Conservation (phyloP, 2,888 invertebrate genomes). For the Acrobasis repandana region DNA sequence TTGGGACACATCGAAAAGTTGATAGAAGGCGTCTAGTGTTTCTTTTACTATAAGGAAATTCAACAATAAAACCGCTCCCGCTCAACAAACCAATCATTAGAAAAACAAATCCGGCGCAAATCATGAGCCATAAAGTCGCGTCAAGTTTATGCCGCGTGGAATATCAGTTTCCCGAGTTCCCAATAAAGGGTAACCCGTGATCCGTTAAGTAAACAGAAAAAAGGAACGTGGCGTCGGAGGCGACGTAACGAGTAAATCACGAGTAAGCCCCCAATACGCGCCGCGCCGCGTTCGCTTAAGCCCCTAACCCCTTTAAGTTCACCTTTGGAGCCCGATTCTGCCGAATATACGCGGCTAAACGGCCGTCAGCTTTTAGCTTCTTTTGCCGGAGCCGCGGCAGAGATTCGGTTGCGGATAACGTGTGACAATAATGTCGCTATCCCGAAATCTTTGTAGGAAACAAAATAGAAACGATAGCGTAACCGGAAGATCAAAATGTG, state of each 20-base stretch:
- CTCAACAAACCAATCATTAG: slow-evolving; percentile 14
- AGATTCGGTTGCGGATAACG: slow-evolving; percentile 14
- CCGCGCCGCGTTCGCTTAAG: slow-evolving; percentile 60
- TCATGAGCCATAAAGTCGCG: slow-evolving; percentile 63
- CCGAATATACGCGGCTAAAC: slow-evolving; percentile 39
- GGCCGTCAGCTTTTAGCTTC: slow-evolving; percentile 19
- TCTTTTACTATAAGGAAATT: background rate
- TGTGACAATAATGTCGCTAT: background rate
- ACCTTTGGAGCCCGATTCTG: slow-evolving; percentile 58
- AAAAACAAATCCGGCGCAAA: slow-evolving; percentile 63
- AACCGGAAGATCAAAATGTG: too few species aligned
- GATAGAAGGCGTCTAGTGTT: too few species aligned
- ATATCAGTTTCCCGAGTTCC: slow-evolving; percentile 77
- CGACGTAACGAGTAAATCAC: slow-evolving; percentile 77
- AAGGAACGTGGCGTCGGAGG: slow-evolving; percentile 61
- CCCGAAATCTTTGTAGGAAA: background rate
- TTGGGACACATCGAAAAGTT: too few species aligned
- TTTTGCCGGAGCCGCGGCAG: slow-evolving; percentile 6
- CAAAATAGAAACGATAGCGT: too few species aligned
- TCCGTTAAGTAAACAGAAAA: slow-evolving; percentile 82
- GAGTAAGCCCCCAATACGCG: slow-evolving; percentile 73
- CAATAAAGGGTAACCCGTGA: slow-evolving; percentile 81
- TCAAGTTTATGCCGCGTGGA: slow-evolving; percentile 70
- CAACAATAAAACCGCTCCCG: background rate
- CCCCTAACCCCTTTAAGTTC: slow-evolving; percentile 72